A percentile compares a stretch with the other conserved stretches of the same genome.
phyloP scores from a whole-genome alignment of 1,140 invertebrate genomes.

The Watersipora subatra region DNA sequence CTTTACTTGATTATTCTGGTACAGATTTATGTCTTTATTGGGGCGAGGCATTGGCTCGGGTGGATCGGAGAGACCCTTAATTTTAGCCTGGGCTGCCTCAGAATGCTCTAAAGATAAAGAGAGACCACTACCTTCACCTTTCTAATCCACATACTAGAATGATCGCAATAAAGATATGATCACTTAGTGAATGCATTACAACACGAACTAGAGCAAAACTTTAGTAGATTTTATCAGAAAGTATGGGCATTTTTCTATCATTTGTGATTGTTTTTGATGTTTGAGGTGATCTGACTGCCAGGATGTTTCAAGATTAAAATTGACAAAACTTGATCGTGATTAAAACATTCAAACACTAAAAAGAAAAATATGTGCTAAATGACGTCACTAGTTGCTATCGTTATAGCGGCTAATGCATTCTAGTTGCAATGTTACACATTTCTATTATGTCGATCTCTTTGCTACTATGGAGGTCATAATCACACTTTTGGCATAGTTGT shows the following conservation, averaged over 20 bases:
- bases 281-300: too few species aligned
- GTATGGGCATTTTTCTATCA: too few species aligned
- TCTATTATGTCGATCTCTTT: too few species aligned
- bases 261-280: too few species aligned
- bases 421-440: too few species aligned
- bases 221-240: too few species aligned
- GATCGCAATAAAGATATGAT: neutral
- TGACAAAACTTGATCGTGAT: too few species aligned
- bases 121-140: neutral
- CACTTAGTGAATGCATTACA: neutral
- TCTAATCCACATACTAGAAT: neutral
- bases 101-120: neutral
- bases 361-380: neutral
- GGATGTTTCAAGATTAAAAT: too few species aligned
- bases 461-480: too few species aligned
- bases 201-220: neutral
- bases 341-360: too few species aligned
- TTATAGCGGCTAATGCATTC: neutral
- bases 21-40: conserved; percentile 36
- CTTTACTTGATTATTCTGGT: conserved; percentile 45
- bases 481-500: too few species aligned
- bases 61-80: neutral
- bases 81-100: conserved; percentile 1
- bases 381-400: neutral
- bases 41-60: neutral